A percentile compares a stretch with the other conserved stretches of the same genome.
These are phyloP conservation scores for Drosophila parvula DNA, from an alignment of 1,140 invertebrate species.

Conservation along the genomic window DNA sequence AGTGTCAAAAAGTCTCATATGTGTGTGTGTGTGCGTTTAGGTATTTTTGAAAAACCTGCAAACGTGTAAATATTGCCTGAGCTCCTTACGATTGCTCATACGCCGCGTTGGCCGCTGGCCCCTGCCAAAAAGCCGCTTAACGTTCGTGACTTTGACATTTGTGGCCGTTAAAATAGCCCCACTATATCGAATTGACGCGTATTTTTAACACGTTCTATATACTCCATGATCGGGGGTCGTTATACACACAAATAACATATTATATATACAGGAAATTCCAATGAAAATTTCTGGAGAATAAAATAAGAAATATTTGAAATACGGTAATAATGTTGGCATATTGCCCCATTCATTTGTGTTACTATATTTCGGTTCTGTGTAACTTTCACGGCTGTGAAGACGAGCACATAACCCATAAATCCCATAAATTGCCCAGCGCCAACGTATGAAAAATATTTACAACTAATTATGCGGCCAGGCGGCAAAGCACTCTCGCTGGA, in stretches of 20 bases:
- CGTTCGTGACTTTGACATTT: constrained; percentile 68
- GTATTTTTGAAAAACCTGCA: constrained; percentile 46
- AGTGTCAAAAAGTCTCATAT: constrained; percentile 32
- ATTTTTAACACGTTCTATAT: constrained; percentile 57
- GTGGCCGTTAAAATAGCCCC: constrained; percentile 62
- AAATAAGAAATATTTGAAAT: background rate
- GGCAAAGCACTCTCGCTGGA: constrained; percentile 33
- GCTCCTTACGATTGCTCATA: constrained; percentile 70
- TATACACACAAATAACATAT: background rate
- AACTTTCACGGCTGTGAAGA: constrained; percentile 29
- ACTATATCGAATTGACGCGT: constrained; percentile 66
- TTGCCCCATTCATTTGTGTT: background rate
- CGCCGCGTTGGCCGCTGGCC: constrained; percentile 49
- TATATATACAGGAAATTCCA: too few species aligned
- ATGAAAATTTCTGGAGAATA: background rate
- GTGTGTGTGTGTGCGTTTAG: constrained; percentile 30
- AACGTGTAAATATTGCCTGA: constrained; percentile 70
- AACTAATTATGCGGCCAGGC: constrained; percentile 54
- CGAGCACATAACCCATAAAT: constrained; percentile 41
- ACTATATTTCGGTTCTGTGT: constrained; percentile 4
- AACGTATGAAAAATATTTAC: constrained; percentile 51
- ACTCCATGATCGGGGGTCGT: background rate
- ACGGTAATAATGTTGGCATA: background rate
- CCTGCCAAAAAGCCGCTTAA: constrained; percentile 55
- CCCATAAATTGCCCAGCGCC: constrained; percentile 39